A percentile compares a stretch with the other conserved stretches of the same genome.
phyloP scores from a whole-genome alignment of 53 echinoderm and acorn worm genomes.

The Zoroaster sp. region DNA sequence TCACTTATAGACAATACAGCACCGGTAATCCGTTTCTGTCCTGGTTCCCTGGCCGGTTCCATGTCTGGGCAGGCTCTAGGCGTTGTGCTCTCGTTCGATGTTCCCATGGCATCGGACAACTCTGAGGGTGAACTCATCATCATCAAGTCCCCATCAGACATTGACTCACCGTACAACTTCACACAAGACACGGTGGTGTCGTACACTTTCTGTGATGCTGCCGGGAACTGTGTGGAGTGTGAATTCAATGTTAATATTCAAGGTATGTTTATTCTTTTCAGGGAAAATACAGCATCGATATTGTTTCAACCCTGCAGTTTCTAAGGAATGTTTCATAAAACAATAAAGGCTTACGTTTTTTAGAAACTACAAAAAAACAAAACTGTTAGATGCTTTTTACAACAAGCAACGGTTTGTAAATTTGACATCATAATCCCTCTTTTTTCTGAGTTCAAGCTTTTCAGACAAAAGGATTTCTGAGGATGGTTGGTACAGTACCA shows the following conservation, averaged over 20 bases:
- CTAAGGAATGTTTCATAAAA: too few relatives aligned
- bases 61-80: constrained; percentile 38
- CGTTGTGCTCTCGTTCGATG: constrained; percentile 46
- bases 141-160: constrained; percentile 54
- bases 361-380: too few relatives aligned
- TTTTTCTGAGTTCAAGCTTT: too few relatives aligned
- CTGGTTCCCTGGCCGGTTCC: constrained; percentile 52
- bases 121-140: constrained; percentile 48
- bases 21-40: constrained; percentile 63
- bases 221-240: constrained; percentile 62
- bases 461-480: too few relatives aligned
- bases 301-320: too few relatives aligned
- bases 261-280: constrained; percentile 68
- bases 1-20: constrained; percentile 13
- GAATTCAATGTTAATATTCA: constrained; percentile 62
- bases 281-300: too few relatives aligned
- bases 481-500: too few relatives aligned
- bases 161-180: constrained; percentile 79
- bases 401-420: too few relatives aligned
- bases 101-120: constrained; percentile 75
- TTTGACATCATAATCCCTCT: too few relatives aligned
- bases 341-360: too few relatives aligned
- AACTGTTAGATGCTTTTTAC: too few relatives aligned
- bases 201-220: constrained; percentile 67
- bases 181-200: constrained; percentile 58